A percentile compares a stretch with the other conserved stretches of the same genome.
Conservation (phyloP, 2,797 vertebrate genomes). For the Rhinella marina region DNA sequence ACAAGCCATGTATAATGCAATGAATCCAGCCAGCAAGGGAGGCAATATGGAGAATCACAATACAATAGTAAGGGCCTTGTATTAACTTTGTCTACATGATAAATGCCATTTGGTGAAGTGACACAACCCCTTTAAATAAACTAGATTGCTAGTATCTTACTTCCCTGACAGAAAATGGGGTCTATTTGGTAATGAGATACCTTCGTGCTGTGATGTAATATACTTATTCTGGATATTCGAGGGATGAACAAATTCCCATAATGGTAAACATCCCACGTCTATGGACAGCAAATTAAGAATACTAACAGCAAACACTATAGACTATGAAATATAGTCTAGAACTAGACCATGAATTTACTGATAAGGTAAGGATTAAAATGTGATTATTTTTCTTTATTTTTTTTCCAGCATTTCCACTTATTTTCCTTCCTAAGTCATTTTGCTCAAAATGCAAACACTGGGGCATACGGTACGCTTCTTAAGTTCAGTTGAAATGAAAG, state of each 20-base stretch:
- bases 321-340: neutral
- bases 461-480: conserved; percentile 35
- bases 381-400: neutral
- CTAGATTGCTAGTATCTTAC: neutral
- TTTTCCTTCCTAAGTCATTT: conserved; percentile 7
- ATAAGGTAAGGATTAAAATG: neutral
- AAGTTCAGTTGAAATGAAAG: conserved; percentile 36
- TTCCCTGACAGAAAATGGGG: neutral
- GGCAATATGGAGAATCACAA: no score
- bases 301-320: neutral
- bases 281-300: neutral
- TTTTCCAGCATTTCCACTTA: neutral
- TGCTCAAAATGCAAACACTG: conserved; percentile 32
- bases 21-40: no score
- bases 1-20: no score
- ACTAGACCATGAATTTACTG: neutral
- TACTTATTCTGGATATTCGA: neutral
- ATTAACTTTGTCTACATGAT: no score
- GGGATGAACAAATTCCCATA: neutral
- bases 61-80: no score
- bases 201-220: conserved; percentile 12
- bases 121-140: no score
- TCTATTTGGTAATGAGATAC: neutral
- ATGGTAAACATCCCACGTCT: neutral
- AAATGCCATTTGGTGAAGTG: no score